A percentile compares a stretch with the other conserved stretches of the same genome.
These are phyloP conservation scores for Bursaphelenchus mucronatus DNA, from an alignment of 1,140 invertebrate genomes.

Conservation along the genomic window DNA sequence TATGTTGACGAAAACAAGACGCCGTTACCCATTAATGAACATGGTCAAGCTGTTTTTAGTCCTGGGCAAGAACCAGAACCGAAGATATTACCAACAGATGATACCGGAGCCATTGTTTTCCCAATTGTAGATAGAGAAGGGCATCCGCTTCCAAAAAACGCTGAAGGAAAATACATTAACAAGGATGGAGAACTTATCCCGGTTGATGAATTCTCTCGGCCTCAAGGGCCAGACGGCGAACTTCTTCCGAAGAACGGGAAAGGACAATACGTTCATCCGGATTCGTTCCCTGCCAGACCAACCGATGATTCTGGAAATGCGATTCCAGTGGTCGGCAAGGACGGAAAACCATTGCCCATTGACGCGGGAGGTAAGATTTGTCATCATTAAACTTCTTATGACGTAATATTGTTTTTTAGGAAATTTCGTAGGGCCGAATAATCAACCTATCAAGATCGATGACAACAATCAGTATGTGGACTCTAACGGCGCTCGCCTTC, in stretches of 20 bases:
- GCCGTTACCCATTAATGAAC: conserved; percentile 27
- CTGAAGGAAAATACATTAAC: conserved; percentile 2
- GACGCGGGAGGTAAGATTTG: conserved; percentile 11
- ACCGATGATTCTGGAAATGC: background rate
- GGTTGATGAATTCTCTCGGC: conserved; percentile 35
- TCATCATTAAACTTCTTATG: too few species aligned
- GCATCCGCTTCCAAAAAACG: conserved; percentile 17
- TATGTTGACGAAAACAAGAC: conserved; percentile 1
- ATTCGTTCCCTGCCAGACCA: background rate
- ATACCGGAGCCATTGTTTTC: background rate
- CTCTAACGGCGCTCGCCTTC: background rate
- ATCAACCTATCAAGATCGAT: conserved; percentile 1
- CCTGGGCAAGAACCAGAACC: background rate
- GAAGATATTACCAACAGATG: conserved; percentile 7
- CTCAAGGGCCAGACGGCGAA: conserved; percentile 26
- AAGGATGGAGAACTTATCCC: conserved; percentile 28
- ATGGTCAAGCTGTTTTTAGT: conserved; percentile 34
- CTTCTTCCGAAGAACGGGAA: conserved; percentile 34
- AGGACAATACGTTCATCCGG: conserved; percentile 30
- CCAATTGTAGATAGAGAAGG: conserved; percentile 14
- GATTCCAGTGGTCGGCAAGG: conserved; percentile 22
- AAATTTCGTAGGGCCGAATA: conserved; percentile 21
- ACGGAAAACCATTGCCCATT: conserved; percentile 34
- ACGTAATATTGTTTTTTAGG: background rate
- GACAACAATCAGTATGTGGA: background rate